phyloP scores from a whole-genome alignment of 2,888 invertebrate species.

The Heliconius erato region DNA sequence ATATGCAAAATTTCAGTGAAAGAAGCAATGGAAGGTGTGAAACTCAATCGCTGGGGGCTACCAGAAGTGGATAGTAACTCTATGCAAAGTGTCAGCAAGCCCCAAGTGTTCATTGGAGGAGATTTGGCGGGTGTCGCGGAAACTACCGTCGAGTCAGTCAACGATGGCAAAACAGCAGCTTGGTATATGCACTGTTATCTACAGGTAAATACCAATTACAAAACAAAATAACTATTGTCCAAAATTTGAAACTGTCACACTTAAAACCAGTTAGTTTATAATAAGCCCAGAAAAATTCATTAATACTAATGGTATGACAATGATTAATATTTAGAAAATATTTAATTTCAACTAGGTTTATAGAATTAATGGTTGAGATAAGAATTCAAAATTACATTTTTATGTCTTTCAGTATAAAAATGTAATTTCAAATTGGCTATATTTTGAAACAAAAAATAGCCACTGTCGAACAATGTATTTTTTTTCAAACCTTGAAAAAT shows the following conservation, averaged over 20 bases:
- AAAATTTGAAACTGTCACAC: too few relatives aligned
- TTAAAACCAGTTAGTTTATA: not conserved
- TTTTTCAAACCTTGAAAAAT: too few relatives aligned
- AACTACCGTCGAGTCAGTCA: slow-evolving; percentile 99
- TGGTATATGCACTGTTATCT: slow-evolving; percentile 97
- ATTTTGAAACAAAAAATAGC: too few relatives aligned
- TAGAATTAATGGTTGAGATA: not conserved
- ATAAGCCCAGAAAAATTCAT: not conserved
- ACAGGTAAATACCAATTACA: slow-evolving; percentile 86
- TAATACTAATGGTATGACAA: not conserved
- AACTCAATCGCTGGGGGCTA: slow-evolving; percentile 91
- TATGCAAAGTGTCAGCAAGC: slow-evolving; percentile 90
- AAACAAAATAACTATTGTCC: not conserved
- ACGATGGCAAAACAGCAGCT: slow-evolving; percentile 99
- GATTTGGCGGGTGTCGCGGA: slow-evolving; percentile 97
- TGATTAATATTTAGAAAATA: not conserved
- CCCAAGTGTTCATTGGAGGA: slow-evolving; percentile 96
- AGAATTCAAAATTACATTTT: not conserved
- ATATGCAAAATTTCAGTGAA: slow-evolving; percentile 80
- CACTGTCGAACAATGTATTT: too few relatives aligned
- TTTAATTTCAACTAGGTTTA: not conserved
- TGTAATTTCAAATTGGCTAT: too few relatives aligned
- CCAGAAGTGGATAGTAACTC: slow-evolving; percentile 92
- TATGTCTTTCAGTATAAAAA: not conserved
- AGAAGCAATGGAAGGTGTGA: slow-evolving; percentile 91